Evolutionary conservation across 2,113 vertebrate species (phyloP).

Genomic region (Halichoeres trimaculatus): DNA sequence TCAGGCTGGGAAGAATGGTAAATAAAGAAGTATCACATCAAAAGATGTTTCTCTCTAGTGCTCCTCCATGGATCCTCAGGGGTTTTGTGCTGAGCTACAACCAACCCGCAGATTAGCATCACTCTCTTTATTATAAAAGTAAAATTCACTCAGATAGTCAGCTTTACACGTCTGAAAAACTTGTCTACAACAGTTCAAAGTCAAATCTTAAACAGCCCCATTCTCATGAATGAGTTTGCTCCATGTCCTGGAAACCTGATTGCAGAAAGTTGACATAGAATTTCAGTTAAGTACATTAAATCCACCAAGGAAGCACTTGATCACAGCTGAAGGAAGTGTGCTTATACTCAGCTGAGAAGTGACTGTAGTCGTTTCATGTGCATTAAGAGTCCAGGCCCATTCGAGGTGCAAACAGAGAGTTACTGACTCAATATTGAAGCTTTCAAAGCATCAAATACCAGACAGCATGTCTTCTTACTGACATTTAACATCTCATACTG

Average conservation of each 20-base stretch:
- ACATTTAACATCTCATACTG: not conserved
- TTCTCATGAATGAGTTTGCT: not conserved
- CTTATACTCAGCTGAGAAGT: slow-evolving; percentile 9
- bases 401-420: not conserved
- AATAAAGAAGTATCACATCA: too few species aligned
- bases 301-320: slow-evolving; percentile 4
- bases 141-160: too few species aligned
- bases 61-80: too few species aligned
- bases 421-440: not conserved
- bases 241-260: not conserved
- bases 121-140: too few species aligned
- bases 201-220: not conserved
- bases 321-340: not conserved
- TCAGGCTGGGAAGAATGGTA: too few species aligned
- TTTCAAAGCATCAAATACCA: not conserved
- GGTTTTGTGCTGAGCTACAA: too few species aligned
- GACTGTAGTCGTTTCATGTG: slow-evolving; percentile 2
- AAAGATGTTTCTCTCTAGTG: too few species aligned
- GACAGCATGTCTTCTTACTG: slow-evolving; percentile 5
- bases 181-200: not conserved
- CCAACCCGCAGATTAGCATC: too few species aligned
- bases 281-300: not conserved
- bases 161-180: too few species aligned
- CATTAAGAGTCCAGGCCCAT: slow-evolving; percentile 20
- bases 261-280: slow-evolving; percentile 1